Percentiles rank a stretch among this genome's conserved stretches.
Conservation (phyloP, 37 sponge, comb jelly and placozoan genomes). For the Spongilla lacustris region DNA sequence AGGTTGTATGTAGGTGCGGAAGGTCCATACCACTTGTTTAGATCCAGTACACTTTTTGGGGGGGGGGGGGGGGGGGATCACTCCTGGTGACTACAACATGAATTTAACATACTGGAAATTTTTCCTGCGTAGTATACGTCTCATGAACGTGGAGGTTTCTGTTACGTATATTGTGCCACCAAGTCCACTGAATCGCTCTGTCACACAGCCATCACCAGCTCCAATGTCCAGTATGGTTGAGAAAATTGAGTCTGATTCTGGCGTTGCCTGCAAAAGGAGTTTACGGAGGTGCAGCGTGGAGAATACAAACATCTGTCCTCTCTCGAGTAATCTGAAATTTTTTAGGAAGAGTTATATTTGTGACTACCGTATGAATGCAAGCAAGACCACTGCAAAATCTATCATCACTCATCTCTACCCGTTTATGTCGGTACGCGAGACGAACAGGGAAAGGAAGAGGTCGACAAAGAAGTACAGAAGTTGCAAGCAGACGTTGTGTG, state of each 20-base stretch:
- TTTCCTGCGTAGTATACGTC: slow-evolving; percentile 36
- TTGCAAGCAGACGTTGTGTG: slow-evolving; percentile 54
- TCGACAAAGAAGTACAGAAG: slow-evolving; percentile 39
- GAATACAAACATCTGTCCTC: slow-evolving; percentile 69
- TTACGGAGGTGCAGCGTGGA: slow-evolving; percentile 35
- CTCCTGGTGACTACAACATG: neutral
- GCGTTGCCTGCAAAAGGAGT: neutral
- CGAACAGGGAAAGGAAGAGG: slow-evolving; percentile 39
- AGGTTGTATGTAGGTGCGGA: slow-evolving; percentile 33
- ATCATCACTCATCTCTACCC: slow-evolving; percentile 40
- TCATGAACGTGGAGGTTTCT: slow-evolving; percentile 52
- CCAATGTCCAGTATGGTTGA: slow-evolving; percentile 61
- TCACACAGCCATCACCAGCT: slow-evolving; percentile 79
- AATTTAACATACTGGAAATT: slow-evolving; percentile 49
- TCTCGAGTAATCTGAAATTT: slow-evolving; percentile 61
- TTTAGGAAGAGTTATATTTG: neutral
- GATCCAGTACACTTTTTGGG: slow-evolving; percentile 40
- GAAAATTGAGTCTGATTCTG: neutral
- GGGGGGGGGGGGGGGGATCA: neutral
- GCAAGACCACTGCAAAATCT: neutral
- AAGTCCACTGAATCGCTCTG: slow-evolving; percentile 20
- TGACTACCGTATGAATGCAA: neutral
- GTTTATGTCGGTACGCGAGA: slow-evolving; percentile 66
- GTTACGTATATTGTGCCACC: slow-evolving; percentile 34
- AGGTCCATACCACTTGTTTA: slow-evolving; percentile 26